Evolutionary conservation across 1,140 invertebrate species (phyloP).

Genomic region (Oryctes rhinoceros): DNA sequence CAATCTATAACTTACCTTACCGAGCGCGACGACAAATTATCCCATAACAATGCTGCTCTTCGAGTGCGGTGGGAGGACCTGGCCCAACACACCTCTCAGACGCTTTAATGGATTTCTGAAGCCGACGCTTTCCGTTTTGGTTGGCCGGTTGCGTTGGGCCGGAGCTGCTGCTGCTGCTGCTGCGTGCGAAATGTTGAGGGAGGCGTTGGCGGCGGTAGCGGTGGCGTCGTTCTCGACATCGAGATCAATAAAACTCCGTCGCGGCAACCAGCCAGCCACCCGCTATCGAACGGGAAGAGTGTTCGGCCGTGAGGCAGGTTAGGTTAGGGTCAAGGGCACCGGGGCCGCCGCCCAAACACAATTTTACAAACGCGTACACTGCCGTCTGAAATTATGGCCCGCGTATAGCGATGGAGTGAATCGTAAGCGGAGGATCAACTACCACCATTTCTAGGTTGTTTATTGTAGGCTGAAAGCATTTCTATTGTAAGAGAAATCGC

Average conservation of each 20-base stretch:
- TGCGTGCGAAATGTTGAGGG: slow-evolving; percentile 14
- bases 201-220: not conserved
- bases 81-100: slow-evolving; percentile 12
- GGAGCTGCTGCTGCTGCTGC: not conserved
- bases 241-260: not conserved
- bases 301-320: slow-evolving; percentile 31
- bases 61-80: not conserved
- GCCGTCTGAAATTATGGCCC: not conserved
- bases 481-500: too few relatives aligned
- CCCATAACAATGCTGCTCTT: not conserved
- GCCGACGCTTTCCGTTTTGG: not conserved
- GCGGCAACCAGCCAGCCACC: slow-evolving; percentile 6
- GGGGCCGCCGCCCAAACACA: slow-evolving; percentile 30
- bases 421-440: too few relatives aligned
- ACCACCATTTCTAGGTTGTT: too few relatives aligned
- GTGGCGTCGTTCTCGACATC: not conserved
- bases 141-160: not conserved
- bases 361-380: not conserved
- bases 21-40: slow-evolving; percentile 5
- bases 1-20: not conserved
- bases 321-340: slow-evolving; percentile 33
- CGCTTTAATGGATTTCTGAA: slow-evolving; percentile 27
- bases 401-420: too few relatives aligned
- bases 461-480: too few relatives aligned
- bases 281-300: slow-evolving; percentile 20